phyloP scores from a whole-genome alignment of 2,888 invertebrate species.

The Noctua fimbriata region DNA sequence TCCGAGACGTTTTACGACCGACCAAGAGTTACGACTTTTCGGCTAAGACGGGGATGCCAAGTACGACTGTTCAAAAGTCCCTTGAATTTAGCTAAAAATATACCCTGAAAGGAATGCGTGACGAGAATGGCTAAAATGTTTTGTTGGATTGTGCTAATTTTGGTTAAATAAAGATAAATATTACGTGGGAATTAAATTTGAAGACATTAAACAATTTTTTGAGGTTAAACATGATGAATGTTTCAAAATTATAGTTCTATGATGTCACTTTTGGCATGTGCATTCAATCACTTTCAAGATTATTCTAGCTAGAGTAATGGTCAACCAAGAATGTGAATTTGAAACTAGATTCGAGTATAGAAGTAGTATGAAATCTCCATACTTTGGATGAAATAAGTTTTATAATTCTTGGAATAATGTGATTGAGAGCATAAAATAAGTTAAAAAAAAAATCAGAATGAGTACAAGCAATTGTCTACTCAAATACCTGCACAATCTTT shows the following conservation, averaged over 20 bases:
- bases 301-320: background rate
- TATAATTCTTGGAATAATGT: background rate
- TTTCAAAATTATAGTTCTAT: background rate
- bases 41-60: constrained; percentile 52
- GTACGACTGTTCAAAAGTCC: constrained; percentile 61
- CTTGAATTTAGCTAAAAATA: constrained; percentile 60
- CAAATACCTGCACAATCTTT: background rate
- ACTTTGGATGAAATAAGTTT: background rate
- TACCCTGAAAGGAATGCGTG: constrained; percentile 25
- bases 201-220: background rate
- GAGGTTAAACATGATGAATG: background rate
- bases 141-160: constrained; percentile 6
- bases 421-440: no score
- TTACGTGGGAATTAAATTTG: background rate
- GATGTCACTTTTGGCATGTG: background rate
- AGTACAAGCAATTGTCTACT: background rate
- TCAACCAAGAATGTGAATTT: background rate
- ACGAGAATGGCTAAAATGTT: constrained; percentile 34
- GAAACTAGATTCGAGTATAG: background rate
- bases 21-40: constrained; percentile 65
- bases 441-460: no score
- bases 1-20: constrained; percentile 64
- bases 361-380: background rate
- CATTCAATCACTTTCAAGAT: background rate
- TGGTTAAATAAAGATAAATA: background rate